Conservation (phyloP, 2,113 vertebrate species). For the Lophius piscatorius region DNA sequence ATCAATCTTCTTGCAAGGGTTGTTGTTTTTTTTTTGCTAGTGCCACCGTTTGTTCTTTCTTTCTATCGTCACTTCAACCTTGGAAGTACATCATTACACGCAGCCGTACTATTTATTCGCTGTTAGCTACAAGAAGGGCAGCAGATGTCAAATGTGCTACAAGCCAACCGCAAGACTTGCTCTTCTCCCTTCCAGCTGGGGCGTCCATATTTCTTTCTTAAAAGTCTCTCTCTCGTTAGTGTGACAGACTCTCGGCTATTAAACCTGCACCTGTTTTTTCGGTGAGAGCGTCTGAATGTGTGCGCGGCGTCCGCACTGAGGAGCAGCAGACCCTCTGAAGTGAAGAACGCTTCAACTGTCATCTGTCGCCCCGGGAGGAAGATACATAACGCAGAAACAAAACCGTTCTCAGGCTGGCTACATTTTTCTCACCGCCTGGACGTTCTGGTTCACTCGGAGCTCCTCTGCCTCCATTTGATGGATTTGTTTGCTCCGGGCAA, state of each 20-base stretch:
- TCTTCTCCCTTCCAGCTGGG: constrained; percentile 5
- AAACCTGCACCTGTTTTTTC: no score
- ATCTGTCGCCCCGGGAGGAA: constrained; percentile 21
- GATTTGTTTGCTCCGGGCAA: constrained; percentile 40
- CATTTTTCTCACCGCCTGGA: constrained; percentile 17
- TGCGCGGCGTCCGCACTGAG: constrained; percentile 4
- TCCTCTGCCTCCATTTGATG: constrained; percentile 9
- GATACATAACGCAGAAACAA: constrained; percentile 7
- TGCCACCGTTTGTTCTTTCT: no score
- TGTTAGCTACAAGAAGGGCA: constrained; percentile 36
- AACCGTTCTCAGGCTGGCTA: neutral
- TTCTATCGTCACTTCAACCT: constrained; percentile 19
- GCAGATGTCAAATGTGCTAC: constrained; percentile 38
- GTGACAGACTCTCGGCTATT: constrained; percentile 9
- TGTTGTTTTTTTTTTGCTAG: no score
- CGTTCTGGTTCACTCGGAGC: neutral
- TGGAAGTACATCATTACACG: constrained; percentile 2
- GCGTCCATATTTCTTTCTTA: constrained; percentile 3
- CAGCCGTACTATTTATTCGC: constrained; percentile 25
- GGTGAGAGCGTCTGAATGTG: neutral
- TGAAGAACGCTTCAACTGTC: constrained; percentile 10
- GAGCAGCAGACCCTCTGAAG: neutral
- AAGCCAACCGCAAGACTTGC: constrained; percentile 31
- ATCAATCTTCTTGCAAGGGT: no score
- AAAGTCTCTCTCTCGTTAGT: constrained; percentile 16